phyloP scores from a whole-genome alignment of 2,113 vertebrate species.

The Cygnus atratus region DNA sequence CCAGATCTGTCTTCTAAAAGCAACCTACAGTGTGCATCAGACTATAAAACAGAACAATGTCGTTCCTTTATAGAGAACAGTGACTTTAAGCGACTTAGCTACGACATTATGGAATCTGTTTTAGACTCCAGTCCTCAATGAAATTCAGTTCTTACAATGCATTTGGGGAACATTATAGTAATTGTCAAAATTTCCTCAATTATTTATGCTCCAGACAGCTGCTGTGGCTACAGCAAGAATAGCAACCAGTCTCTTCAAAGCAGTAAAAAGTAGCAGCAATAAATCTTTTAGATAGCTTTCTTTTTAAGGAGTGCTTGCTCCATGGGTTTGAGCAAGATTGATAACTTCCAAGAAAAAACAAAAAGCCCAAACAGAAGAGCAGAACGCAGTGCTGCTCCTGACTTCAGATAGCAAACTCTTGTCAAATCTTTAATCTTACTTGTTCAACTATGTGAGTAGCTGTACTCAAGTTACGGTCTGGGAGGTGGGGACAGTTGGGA shows the following conservation, averaged over 20 bases:
- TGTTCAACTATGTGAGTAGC: not conserved
- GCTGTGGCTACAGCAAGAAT: constrained; percentile 53
- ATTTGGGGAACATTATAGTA: constrained; percentile 25
- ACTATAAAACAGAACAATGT: fast-evolving
- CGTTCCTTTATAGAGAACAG: not conserved
- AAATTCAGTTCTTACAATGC: not conserved
- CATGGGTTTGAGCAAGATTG: not conserved
- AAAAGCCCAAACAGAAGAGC: not conserved
- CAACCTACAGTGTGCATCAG: not conserved
- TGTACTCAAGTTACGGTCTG: not conserved
- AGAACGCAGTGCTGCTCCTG: not conserved
- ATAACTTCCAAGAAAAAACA: not conserved
- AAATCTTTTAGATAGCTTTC: constrained; percentile 31
- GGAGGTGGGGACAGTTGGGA: not conserved
- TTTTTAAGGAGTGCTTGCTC: not conserved
- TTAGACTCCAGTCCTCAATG: not conserved
- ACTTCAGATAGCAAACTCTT: not conserved
- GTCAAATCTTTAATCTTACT: not conserved
- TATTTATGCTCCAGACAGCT: constrained; percentile 72
- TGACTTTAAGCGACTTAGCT: not conserved
- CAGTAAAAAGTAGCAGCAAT: constrained; percentile 19
- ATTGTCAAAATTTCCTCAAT: constrained; percentile 64
- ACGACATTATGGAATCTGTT: not conserved
- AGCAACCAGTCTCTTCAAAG: constrained; percentile 60
- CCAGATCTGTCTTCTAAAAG: not conserved